These are phyloP conservation scores for Linurgus olivaceus DNA, from an alignment of 2,797 vertebrate species.

Conservation along the genomic window DNA sequence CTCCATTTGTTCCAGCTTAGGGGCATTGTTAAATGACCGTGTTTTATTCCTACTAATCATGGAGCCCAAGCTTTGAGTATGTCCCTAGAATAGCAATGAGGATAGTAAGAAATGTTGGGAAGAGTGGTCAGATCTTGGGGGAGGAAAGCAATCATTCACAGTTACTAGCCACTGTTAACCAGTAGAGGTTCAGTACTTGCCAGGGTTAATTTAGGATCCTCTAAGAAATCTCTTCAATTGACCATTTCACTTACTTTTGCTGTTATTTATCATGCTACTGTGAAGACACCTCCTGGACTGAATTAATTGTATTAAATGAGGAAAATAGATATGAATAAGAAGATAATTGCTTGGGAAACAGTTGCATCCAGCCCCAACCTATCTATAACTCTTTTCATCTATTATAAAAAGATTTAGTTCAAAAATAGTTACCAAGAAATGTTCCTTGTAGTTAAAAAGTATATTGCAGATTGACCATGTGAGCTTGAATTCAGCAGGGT, in stretches of 20 bases:
- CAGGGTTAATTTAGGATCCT: background rate
- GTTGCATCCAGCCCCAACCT: background rate
- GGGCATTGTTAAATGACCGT: background rate
- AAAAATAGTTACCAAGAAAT: background rate
- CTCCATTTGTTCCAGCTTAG: background rate
- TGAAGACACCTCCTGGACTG: background rate
- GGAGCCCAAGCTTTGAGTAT: background rate
- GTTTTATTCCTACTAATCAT: background rate
- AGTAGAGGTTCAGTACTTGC: background rate
- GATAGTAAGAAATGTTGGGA: background rate
- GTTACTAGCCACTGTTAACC: background rate
- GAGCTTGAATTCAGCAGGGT: background rate
- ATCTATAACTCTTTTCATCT: background rate
- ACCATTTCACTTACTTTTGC: background rate
- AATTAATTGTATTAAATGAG: background rate
- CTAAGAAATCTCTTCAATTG: background rate
- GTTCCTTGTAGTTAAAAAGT: background rate
- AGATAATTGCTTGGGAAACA: background rate
- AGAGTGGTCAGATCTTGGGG: background rate
- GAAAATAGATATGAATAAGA: background rate
- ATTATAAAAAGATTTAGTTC: background rate
- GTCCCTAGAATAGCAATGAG: background rate
- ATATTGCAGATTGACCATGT: background rate
- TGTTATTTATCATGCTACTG: background rate
- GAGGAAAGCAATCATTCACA: background rate